Conservation (phyloP, 2,113 vertebrate species). For the Solea solea region DNA sequence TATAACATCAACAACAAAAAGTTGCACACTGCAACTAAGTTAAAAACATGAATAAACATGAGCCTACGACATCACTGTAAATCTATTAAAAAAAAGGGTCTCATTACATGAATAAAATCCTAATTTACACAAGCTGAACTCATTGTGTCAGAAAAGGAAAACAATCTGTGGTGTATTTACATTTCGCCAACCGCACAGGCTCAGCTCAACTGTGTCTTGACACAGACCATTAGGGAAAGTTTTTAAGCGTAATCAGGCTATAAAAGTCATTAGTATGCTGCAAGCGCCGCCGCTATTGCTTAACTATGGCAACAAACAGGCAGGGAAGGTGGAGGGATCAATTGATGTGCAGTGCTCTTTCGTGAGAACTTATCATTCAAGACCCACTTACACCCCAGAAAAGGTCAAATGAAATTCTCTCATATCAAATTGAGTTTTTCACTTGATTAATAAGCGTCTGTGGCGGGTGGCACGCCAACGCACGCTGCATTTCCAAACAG, state of each 20-base stretch:
- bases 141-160: conserved; percentile 39
- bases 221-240: conserved; percentile 12
- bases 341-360: conserved; percentile 60
- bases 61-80: neutral
- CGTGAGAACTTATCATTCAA: conserved; percentile 66
- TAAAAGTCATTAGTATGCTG: conserved; percentile 65
- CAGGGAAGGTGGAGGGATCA: conserved; percentile 22
- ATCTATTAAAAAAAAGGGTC: conserved; percentile 10
- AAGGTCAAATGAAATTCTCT: conserved; percentile 73
- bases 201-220: conserved; percentile 23
- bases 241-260: conserved; percentile 51
- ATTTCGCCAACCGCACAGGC: conserved; percentile 1
- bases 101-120: conserved; percentile 32
- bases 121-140: conserved; percentile 22
- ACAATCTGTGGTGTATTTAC: neutral
- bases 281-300: conserved; percentile 6
- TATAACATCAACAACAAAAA: too few species aligned
- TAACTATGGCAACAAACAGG: conserved; percentile 55
- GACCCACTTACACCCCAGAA: conserved; percentile 53
- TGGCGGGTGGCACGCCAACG: neutral
- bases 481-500: conserved; percentile 9
- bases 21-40: too few species aligned
- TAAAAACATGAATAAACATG: too few species aligned
- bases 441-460: conserved; percentile 58
- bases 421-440: conserved; percentile 61